Conservation (phyloP, 2,113 vertebrate genomes). For the Phocoena sinus region DNA sequence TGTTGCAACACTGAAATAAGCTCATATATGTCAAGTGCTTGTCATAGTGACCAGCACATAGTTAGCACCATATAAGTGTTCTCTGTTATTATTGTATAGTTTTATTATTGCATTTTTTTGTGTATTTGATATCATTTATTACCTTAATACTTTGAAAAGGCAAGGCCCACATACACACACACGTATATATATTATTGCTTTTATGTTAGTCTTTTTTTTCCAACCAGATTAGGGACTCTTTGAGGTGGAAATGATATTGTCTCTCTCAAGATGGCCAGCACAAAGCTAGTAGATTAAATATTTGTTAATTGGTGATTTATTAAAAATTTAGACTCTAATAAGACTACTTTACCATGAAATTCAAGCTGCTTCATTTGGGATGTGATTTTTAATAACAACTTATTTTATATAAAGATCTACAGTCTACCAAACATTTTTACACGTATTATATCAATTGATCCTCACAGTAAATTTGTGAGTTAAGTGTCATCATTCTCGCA, state of each 20-base stretch:
- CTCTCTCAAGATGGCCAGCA: not conserved
- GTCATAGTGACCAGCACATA: not conserved
- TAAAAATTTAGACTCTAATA: not conserved
- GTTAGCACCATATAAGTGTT: not conserved
- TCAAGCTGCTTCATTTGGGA: not conserved
- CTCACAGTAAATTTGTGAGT: not conserved
- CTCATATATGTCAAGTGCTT: not conserved
- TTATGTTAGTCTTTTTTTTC: not conserved
- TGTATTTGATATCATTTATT: too few relatives aligned
- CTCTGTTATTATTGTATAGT: not conserved
- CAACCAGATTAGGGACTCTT: not conserved
- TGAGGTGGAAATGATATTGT: not conserved
- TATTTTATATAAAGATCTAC: not conserved
- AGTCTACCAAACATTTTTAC: not conserved
- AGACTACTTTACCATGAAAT: not conserved
- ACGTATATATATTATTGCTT: not conserved
- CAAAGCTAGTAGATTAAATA: not conserved
- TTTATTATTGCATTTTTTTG: not conserved
- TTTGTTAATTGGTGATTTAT: not conserved
- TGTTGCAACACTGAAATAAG: not conserved
- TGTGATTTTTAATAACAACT: not conserved
- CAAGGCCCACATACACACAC: too few relatives aligned
- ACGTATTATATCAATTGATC: not conserved
- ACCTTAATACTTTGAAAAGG: too few relatives aligned
- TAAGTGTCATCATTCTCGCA: not conserved